A percentile compares a stretch with the other conserved stretches of the same genome.
Evolutionary conservation across 2,888 invertebrate genomes (phyloP).

Genomic region (Beris morrisii): DNA sequence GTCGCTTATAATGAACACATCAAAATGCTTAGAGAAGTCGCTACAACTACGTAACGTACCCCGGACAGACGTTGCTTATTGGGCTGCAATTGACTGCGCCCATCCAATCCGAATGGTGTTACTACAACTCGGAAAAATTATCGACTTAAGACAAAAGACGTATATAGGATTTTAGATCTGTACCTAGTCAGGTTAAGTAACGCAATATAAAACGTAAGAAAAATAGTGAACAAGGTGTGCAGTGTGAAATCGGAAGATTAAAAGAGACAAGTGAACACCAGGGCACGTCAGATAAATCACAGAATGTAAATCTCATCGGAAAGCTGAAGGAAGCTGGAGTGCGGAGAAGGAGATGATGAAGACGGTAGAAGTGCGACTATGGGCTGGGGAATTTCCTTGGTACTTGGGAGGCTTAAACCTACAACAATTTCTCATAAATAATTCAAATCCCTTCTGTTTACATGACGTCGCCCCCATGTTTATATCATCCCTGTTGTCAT

Average conservation of each 20-base stretch:
- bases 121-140: constrained; percentile 9
- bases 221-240: constrained; percentile 14
- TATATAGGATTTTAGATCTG: neutral
- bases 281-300: constrained; percentile 27
- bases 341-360: neutral
- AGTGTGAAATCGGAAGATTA: constrained; percentile 14
- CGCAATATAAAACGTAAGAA: neutral
- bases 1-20: constrained; percentile 29
- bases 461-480: constrained; percentile 26
- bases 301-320: constrained; percentile 27
- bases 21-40: neutral
- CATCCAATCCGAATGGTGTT: constrained; percentile 18
- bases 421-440: constrained; percentile 30
- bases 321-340: constrained; percentile 7
- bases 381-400: too few species aligned
- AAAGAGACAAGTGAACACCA: constrained; percentile 17
- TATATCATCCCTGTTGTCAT: constrained; percentile 23
- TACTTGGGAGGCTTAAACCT: constrained; percentile 10
- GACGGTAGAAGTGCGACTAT: constrained; percentile 6
- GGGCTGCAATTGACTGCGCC: constrained; percentile 23
- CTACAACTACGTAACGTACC: too few species aligned
- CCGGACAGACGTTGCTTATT: constrained; percentile 5
- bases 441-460: constrained; percentile 33
- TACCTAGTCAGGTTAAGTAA: neutral
- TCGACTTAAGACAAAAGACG: constrained; percentile 11